Conservation (phyloP, 2,113 vertebrate species). For the Zapus hudsonius region DNA sequence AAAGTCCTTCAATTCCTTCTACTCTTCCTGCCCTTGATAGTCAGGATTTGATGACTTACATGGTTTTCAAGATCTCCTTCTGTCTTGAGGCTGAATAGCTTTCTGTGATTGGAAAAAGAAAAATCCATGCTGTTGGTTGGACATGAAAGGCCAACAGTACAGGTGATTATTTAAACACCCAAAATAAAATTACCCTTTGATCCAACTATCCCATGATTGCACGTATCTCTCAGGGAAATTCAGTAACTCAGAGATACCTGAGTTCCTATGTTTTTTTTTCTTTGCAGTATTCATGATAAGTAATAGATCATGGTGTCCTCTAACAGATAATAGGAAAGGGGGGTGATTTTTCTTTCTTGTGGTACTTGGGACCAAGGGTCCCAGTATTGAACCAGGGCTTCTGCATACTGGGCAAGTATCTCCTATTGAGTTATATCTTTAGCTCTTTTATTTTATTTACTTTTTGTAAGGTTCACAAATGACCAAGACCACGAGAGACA, state of each 20-base stretch:
- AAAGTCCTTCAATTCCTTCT: not conserved
- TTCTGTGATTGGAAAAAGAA: not conserved
- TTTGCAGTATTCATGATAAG: not conserved
- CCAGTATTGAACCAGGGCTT: not conserved
- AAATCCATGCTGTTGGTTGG: not conserved
- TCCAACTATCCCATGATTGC: not conserved
- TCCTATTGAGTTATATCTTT: not conserved
- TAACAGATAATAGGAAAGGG: not conserved
- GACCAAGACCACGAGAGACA: too few species aligned
- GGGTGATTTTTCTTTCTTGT: not conserved
- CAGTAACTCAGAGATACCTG: not conserved
- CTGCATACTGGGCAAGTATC: not conserved
- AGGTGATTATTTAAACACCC: not conserved
- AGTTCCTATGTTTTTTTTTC: fast-evolving
- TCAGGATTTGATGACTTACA: not conserved
- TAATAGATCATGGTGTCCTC: fast-evolving
- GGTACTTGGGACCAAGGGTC: too few species aligned
- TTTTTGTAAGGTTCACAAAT: too few species aligned
- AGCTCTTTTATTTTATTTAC: not conserved
- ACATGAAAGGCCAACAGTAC: not conserved
- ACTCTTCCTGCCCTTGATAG: not conserved
- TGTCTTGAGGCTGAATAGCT: not conserved
- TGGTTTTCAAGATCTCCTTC: not conserved
- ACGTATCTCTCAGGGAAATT: not conserved
- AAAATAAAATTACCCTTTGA: not conserved